These are phyloP conservation scores for Halichoerus grypus DNA, from an alignment of 2,113 vertebrate species.

Conservation along the genomic window DNA sequence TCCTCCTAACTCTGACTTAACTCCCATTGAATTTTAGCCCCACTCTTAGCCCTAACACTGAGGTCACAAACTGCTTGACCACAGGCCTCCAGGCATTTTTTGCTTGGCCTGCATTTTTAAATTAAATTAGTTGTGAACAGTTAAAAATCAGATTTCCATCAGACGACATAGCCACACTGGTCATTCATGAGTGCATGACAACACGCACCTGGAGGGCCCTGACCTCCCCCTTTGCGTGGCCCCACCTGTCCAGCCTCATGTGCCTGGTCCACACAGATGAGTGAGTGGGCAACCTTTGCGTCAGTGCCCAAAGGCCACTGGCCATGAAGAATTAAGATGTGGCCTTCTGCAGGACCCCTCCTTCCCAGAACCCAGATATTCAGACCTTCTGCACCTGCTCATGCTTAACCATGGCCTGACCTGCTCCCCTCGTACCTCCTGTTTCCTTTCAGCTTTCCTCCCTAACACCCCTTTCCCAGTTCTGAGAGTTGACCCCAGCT, in stretches of 20 bases:
- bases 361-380: background rate
- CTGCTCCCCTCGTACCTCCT: too few relatives aligned
- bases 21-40: background rate
- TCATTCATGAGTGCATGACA: accelerated
- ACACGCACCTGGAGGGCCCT: background rate
- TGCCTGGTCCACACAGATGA: background rate
- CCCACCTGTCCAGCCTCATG: background rate
- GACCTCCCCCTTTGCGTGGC: accelerated
- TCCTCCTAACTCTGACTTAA: background rate
- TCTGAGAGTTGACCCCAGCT: background rate
- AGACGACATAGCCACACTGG: background rate
- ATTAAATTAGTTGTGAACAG: background rate
- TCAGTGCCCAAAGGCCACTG: background rate
- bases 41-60: background rate
- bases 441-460: background rate
- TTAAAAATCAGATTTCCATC: conserved; percentile 1
- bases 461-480: background rate
- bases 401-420: background rate
- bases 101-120: background rate
- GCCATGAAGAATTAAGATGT: background rate
- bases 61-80: background rate
- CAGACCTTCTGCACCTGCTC: background rate
- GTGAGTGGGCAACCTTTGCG: background rate
- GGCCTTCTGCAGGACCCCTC: background rate
- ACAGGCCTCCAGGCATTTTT: background rate